Percentiles rank a stretch among this genome's conserved stretches.
These are phyloP conservation scores for Sinocyclocheilus grahami DNA, from an alignment of 2,113 vertebrate genomes.

Conservation along the genomic window DNA sequence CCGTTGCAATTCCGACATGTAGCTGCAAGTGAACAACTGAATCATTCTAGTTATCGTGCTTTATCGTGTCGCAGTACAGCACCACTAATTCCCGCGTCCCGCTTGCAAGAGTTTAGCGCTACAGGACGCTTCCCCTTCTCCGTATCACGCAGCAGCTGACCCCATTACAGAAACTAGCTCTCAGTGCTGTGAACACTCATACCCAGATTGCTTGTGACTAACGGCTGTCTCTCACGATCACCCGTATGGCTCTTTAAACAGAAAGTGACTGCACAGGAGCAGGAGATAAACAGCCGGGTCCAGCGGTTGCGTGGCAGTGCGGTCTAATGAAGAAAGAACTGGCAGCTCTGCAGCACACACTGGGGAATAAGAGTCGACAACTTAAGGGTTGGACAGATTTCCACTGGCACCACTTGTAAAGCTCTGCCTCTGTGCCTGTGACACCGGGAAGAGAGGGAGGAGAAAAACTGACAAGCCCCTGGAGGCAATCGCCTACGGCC, in stretches of 20 bases:
- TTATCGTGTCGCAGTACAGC: neutral
- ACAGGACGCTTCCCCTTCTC: neutral
- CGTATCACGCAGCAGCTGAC: neutral
- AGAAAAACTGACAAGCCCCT: constrained; percentile 72
- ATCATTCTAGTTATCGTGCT: neutral
- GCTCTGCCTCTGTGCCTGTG: constrained; percentile 75
- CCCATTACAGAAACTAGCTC: constrained; percentile 30
- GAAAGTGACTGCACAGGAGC: constrained; percentile 79
- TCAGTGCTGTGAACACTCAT: constrained; percentile 9
- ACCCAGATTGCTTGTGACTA: constrained; percentile 45
- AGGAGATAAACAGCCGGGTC: constrained; percentile 81
- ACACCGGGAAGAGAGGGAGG: constrained; percentile 69
- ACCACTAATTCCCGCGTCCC: no score
- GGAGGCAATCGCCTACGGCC: constrained; percentile 82
- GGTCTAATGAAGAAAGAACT: constrained; percentile 82
- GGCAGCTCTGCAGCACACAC: constrained; percentile 79
- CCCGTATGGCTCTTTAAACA: constrained; percentile 59
- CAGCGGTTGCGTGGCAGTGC: constrained; percentile 74
- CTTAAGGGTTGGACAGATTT: constrained; percentile 84
- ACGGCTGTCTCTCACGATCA: constrained; percentile 1
- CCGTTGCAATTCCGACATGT: no score
- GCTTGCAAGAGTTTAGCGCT: neutral
- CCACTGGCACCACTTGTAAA: constrained; percentile 73
- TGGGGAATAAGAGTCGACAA: constrained; percentile 85
- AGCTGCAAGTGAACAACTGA: neutral